Evolutionary conservation across 2,888 invertebrate species (phyloP).

Genomic region (Caenorhabditis sp.): DNA sequence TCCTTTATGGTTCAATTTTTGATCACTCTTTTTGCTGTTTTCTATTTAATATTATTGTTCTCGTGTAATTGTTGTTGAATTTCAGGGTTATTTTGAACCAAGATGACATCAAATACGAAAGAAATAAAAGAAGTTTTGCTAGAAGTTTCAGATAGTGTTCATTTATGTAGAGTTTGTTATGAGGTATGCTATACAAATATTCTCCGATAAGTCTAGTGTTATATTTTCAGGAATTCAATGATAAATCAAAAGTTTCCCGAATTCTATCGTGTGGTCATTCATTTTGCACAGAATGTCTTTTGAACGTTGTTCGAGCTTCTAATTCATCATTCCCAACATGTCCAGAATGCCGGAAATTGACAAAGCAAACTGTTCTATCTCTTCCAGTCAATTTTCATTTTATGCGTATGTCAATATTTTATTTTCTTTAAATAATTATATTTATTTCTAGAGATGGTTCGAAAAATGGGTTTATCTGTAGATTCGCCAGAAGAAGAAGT

Average conservation of each 20-base stretch:
- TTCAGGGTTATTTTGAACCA: background rate
- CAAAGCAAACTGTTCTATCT: constrained; percentile 6
- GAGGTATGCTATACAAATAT: background rate
- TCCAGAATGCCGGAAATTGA: constrained; percentile 34
- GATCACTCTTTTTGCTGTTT: background rate
- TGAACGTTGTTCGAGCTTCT: background rate
- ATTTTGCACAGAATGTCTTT: constrained; percentile 36
- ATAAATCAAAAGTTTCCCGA: constrained; percentile 18
- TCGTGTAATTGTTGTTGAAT: background rate
- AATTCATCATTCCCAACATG: constrained; percentile 11
- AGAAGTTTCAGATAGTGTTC: constrained; percentile 17
- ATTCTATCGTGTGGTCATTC: constrained; percentile 42
- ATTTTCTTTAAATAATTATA: background rate
- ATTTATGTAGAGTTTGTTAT: constrained; percentile 29
- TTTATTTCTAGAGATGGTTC: background rate
- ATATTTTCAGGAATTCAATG: constrained; percentile 18
- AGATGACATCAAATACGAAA: background rate
- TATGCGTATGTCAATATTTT: too few species aligned
- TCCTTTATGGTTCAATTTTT: too few species aligned
- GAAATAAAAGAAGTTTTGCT: constrained; percentile 6
- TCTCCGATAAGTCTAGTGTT: background rate
- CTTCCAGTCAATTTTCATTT: constrained; percentile 43
- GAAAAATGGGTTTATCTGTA: background rate
- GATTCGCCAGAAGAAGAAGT: background rate
- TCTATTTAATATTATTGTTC: background rate